Base-by-base conservation (phyloP, 1,140 invertebrate genomes). In the Sitobion miscanthi region DNA sequence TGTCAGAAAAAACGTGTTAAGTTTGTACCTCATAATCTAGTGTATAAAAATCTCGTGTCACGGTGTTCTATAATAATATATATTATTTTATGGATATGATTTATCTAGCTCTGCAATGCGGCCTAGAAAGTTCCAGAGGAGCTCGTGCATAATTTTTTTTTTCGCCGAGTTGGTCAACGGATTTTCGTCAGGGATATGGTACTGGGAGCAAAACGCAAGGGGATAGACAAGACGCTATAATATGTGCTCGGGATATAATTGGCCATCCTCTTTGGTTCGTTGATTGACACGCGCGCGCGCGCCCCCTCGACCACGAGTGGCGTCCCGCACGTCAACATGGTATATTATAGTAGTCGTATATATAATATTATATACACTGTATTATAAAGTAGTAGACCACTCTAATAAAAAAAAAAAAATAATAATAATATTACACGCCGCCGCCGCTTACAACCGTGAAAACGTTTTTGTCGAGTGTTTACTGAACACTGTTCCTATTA, bases 401-500 rank as follows among this genome's bases (percentile, higher is more conserved):
- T 62, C 35, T 62, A 62, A 90, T 54, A 89, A 54, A 88, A 88
- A 52, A 87, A 47, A 49, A 42, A 86, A 49, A 87, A 49, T n/a
- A 87, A 89, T 57, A 89, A 89, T 57, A 57, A 89, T 54, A 89
- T 89, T 52, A 88, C 86, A 90, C 35, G 35, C 88, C n/a, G 52
- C 88, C 49, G 87, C n/a, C 49, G 88, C 21, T 62, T 69, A 90
- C 38, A 90, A 90, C 89, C 52, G 89, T 90, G 89, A 90, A 90
- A 90, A 90, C 89, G 89, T 90, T 90, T 69, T 11, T 69, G 89
- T 90, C 89, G 38, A 90, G 89, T 90, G 57, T 90, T 62, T 69
- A 90, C 54, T 21, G 52, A 54, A 54, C 21, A 77, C 62, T 77
- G 17, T 77, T n/a, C 45, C 57, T 90, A 69, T 69, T 42, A 47